phyloP scores from a whole-genome alignment of 2,797 vertebrate genomes.

The Avahi laniger region DNA sequence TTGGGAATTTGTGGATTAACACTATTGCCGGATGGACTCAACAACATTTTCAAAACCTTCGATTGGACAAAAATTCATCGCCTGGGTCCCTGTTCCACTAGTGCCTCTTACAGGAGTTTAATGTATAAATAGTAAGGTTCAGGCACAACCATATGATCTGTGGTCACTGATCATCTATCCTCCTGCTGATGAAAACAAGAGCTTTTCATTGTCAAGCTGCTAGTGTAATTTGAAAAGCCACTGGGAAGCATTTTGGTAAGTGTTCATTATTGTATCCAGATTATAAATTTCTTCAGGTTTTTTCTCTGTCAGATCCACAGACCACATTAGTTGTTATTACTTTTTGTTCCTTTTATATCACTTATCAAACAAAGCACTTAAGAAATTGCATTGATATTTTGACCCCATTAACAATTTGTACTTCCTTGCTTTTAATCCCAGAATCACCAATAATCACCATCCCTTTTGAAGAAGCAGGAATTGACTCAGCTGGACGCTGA shows the following conservation, averaged over 20 bases:
- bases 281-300: background rate
- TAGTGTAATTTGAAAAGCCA: background rate
- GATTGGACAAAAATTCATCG: background rate
- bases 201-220: background rate
- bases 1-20: background rate
- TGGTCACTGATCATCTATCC: background rate
- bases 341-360: background rate
- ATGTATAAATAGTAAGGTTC: background rate
- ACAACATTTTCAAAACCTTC: background rate
- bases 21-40: background rate
- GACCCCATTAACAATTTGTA: background rate
- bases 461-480: background rate
- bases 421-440: background rate
- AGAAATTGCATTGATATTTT: background rate
- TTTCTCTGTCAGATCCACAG: background rate
- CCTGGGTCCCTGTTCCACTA: background rate
- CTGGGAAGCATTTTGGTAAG: background rate
- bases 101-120: background rate
- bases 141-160: background rate
- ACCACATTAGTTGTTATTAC: background rate
- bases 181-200: background rate
- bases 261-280: background rate
- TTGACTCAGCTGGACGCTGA: background rate
- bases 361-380: background rate
- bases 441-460: background rate